These are phyloP conservation scores for Melanchra persicariae DNA, from an alignment of 2,888 invertebrate species.

Conservation along the genomic window DNA sequence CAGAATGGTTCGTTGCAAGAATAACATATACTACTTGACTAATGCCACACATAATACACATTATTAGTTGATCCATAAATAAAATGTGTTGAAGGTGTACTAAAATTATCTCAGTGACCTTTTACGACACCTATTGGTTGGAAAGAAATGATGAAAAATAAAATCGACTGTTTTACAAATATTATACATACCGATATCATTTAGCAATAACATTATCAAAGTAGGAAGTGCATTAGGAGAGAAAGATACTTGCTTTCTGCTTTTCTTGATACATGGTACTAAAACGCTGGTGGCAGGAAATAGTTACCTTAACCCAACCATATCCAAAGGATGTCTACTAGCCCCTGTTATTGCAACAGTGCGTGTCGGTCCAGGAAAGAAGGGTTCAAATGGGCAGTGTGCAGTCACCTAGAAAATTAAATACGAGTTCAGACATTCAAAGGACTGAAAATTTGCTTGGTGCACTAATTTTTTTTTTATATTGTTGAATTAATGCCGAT, in stretches of 20 bases:
- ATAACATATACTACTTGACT: not conserved
- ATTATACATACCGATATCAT: not conserved
- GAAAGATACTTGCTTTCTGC: not conserved
- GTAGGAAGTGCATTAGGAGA: not conserved
- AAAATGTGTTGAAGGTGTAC: not conserved
- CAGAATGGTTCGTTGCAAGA: not conserved
- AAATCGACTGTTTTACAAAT: not conserved
- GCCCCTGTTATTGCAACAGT: slow-evolving; percentile 30
- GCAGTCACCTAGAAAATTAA: slow-evolving; percentile 36
- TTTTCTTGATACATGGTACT: not conserved
- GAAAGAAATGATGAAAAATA: slow-evolving; percentile 22
- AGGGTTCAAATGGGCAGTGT: slow-evolving; percentile 17
- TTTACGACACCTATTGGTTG: slow-evolving; percentile 21
- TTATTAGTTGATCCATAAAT: slow-evolving; percentile 4
- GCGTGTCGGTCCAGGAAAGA: slow-evolving; percentile 27
- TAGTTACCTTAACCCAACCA: slow-evolving; percentile 5
- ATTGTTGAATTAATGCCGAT: not conserved
- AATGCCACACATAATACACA: not conserved
- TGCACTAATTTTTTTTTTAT: not conserved
- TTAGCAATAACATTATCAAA: not conserved
- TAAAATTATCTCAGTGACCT: slow-evolving; percentile 34
- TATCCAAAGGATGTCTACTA: slow-evolving; percentile 1
- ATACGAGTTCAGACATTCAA: not conserved
- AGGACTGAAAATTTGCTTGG: not conserved
- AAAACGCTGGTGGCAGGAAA: not conserved